Evolutionary conservation across 2,888 invertebrate species (phyloP).

Genomic region (Spodoptera picta): DNA sequence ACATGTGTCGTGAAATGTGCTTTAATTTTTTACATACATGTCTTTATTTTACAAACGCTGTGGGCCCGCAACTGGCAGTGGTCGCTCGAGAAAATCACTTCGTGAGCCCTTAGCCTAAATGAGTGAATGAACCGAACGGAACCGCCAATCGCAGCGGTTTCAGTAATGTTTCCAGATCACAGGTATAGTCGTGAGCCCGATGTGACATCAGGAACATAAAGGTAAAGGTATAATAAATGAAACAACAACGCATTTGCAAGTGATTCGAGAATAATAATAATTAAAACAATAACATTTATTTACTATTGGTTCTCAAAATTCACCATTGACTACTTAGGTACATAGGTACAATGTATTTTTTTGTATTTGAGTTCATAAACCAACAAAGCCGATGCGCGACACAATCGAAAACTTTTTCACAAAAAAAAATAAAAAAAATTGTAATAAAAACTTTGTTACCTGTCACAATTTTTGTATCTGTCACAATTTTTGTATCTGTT

Average conservation of each 20-base stretch:
- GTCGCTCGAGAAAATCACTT: no score
- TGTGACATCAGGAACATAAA: background rate
- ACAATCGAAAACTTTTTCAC: conserved; percentile 64
- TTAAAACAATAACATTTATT: conserved; percentile 88
- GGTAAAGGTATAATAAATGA: conserved; percentile 67
- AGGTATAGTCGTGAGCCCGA: no score
- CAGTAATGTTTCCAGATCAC: no score
- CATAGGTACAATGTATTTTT: conserved; percentile 85
- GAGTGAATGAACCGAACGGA: no score
- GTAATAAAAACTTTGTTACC: conserved; percentile 25
- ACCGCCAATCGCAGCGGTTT: no score
- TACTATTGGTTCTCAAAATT: conserved; percentile 86
- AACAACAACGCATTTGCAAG: conserved; percentile 83
- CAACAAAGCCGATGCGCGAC: conserved; percentile 80
- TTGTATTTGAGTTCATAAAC: conserved; percentile 80
- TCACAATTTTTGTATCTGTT: conserved; percentile 28
- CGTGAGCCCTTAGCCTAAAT: no score
- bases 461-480: conserved; percentile 12
- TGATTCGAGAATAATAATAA: conserved; percentile 88
- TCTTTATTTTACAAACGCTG: no score
- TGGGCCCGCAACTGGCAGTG: no score
- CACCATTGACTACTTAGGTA: conserved; percentile 83
- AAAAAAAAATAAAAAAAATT: conserved; percentile 40
- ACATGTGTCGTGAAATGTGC: no score
- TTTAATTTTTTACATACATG: no score